Evolutionary conservation across 1,140 invertebrate species (phyloP), one percentile per base, ranked within the genome.

Genomic region (Trichoplusia ni): DNA sequence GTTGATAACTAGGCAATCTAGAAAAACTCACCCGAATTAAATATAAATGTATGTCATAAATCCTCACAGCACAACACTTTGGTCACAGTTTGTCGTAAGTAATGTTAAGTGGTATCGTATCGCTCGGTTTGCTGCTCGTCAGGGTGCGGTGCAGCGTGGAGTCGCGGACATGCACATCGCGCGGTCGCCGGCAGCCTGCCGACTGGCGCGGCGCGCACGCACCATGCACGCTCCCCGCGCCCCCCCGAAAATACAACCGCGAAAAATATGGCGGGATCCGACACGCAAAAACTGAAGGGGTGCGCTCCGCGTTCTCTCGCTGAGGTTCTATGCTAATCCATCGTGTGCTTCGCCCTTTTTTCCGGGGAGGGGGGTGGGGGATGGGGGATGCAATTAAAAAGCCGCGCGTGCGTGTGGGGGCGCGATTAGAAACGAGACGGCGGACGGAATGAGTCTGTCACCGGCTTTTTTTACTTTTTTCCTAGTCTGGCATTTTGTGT

Each of bases 301-400:
- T 86, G 83, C 79, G 77, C 75, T 72, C 75, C 62, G 65, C 62
- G 67, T 75, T 75, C 76, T 71, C 71, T 69, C 67, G 66, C 68
- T 68, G 81, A 86, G 83, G 81, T 80, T 86, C 79, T 89, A 90
- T 90, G 85, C 87, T 90, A 90, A 90, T 90, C 83, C 82, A 79
- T 84, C 82, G 79, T 84, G 75, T 76, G 65, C 76, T 81, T 72
- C 63, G 79, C 82, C 84, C 82, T 86, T 88, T 87, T 87, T 90
- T 87, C 81, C 84, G 82, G 84, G 85, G 67, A 51, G 61, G 73
- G 79, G 77, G 78, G 71, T 62, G 69, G 84, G 80, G 84, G 80
- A 84, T 62, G 69, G 84, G 80, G 84, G 80, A 84, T 84, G 84
- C 86, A 90, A 90, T 89, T 90, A 88, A 87, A 84, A 87, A 86